Conservation (phyloP, 2,797 vertebrate species). For the Kryptopterus vitreolus region DNA sequence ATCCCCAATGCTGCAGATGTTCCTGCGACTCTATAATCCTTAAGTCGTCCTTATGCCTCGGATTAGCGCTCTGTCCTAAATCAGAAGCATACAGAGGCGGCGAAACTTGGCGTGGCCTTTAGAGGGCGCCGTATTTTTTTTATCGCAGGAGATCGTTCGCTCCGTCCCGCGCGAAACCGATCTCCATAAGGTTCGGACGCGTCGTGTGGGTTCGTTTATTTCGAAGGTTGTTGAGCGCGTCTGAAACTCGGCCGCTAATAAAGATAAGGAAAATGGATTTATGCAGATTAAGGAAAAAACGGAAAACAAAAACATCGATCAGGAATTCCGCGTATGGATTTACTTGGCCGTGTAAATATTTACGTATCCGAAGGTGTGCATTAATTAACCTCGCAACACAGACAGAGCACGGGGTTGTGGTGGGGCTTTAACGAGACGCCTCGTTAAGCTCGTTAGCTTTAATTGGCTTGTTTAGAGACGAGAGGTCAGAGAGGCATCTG, state of each 20-base stretch:
- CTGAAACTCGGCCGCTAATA: neutral
- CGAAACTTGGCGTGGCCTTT: neutral
- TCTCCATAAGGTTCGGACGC: no score
- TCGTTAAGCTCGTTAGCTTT: constrained; percentile 56
- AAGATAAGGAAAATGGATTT: constrained; percentile 39
- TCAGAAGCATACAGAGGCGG: neutral
- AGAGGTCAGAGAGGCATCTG: constrained; percentile 64
- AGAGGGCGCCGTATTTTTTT: neutral
- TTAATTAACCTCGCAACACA: constrained; percentile 10
- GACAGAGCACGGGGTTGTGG: neutral
- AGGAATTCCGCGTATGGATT: constrained; percentile 30
- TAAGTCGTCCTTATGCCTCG: constrained; percentile 37
- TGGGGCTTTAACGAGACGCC: neutral
- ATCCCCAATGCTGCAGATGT: constrained; percentile 7
- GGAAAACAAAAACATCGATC: constrained; percentile 34
- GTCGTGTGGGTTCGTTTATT: neutral
- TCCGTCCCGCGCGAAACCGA: no score
- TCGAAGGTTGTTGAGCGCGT: neutral
- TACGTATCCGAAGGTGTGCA: constrained; percentile 27
- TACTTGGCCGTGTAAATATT: neutral
- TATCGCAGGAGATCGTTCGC: no score
- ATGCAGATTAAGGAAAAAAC: constrained; percentile 36
- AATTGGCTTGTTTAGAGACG: constrained; percentile 55
- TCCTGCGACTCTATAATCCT: neutral
- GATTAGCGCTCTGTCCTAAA: constrained; percentile 22